A percentile compares a stretch with the other conserved stretches of the same genome.
These are phyloP conservation scores for Uloborus diversus DNA, from an alignment of 1,140 invertebrate genomes.

Conservation along the genomic window DNA sequence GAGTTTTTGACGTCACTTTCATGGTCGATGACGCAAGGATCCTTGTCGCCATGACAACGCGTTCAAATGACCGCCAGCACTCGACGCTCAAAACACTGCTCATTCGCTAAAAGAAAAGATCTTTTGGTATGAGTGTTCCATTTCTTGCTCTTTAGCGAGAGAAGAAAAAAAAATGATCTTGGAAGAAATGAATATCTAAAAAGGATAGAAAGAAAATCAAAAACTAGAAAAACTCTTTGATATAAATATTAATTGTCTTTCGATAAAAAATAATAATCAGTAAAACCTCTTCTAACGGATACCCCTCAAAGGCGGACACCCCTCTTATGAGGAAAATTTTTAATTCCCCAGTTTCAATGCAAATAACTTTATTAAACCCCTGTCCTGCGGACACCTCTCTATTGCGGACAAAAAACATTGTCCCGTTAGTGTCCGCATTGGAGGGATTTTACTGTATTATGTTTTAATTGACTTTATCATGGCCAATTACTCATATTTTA, in stretches of 20 bases:
- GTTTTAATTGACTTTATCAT: no score
- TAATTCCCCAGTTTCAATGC: no score
- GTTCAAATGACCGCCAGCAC: slow-evolving; percentile 16
- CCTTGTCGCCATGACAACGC: slow-evolving; percentile 1
- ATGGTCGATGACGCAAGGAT: slow-evolving; percentile 7
- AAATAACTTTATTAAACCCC: no score
- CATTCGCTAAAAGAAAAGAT: slow-evolving; percentile 12
- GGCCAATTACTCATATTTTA: no score
- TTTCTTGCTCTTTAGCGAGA: not conserved
- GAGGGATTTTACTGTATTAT: no score
- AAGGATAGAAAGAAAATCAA: not conserved
- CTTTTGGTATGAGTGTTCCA: no score
- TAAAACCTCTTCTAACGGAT: no score
- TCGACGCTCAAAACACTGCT: not conserved
- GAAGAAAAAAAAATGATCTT: not conserved
- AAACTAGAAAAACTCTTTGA: not conserved
- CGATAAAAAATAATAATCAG: not conserved
- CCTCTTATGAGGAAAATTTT: no score
- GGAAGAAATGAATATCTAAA: slow-evolving; percentile 44
- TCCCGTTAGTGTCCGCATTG: no score
- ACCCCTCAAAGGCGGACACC: no score
- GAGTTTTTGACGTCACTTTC: slow-evolving; percentile 23
- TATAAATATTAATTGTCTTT: not conserved
- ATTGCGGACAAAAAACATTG: no score
- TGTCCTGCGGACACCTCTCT: no score